Conservation (phyloP, 2,113 vertebrate species). For the Merops nubicus region DNA sequence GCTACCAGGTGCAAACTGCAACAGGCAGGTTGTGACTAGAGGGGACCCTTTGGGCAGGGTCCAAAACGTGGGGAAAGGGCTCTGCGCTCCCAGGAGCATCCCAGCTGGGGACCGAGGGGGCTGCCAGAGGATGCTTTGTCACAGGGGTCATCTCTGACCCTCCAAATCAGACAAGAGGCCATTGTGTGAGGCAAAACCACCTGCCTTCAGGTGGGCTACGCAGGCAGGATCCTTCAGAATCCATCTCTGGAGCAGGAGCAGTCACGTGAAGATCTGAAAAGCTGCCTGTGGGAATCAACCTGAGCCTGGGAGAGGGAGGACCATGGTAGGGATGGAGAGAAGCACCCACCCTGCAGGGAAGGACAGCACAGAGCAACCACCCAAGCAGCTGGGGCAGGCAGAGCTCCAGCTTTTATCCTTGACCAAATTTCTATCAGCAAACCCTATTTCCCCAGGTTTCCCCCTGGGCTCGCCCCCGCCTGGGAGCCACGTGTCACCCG, state of each 20-base stretch:
- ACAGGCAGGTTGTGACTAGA: not conserved
- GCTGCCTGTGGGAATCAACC: not conserved
- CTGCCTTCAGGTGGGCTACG: accelerated
- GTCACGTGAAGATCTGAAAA: accelerated
- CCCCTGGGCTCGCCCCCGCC: not conserved
- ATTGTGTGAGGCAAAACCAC: accelerated
- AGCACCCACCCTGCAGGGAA: not conserved
- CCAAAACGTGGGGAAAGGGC: not conserved
- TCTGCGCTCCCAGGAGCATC: not conserved
- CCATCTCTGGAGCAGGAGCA: not conserved
- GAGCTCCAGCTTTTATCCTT: not conserved
- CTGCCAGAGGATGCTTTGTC: not conserved
- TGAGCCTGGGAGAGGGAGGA: accelerated
- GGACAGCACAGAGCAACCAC: accelerated
- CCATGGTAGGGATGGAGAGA: accelerated
- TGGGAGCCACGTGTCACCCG: not conserved
- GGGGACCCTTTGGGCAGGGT: not conserved
- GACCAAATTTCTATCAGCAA: not conserved
- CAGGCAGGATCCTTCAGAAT: not conserved
- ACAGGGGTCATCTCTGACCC: not conserved
- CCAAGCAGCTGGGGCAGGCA: not conserved
- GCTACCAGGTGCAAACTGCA: not conserved
- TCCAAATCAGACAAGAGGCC: too few species aligned
- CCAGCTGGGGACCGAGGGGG: not conserved
- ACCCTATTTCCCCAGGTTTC: not conserved